Conservation (phyloP, 1,140 invertebrate species). For the Ditylenchus dipsaci region DNA sequence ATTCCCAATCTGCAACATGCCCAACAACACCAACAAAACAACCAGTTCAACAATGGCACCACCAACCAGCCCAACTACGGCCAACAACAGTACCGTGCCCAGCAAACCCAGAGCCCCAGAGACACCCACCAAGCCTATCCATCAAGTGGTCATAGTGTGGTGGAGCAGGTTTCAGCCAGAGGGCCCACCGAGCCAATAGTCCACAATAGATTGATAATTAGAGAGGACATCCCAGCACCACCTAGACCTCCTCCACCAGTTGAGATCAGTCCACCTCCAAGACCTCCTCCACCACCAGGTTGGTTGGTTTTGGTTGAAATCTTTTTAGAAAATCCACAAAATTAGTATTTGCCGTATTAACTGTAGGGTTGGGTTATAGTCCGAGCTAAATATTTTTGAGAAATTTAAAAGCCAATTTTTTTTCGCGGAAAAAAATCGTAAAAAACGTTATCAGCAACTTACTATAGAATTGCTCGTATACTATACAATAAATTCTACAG, state of each 20-base stretch:
- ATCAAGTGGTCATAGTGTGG: background rate
- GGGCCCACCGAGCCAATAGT: conserved; percentile 54
- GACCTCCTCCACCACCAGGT: conserved; percentile 48
- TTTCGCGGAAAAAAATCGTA: no score
- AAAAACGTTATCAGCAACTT: no score
- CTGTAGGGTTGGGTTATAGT: no score
- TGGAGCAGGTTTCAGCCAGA: conserved; percentile 39
- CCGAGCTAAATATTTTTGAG: no score
- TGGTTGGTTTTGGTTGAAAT: no score
- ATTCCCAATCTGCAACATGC: conserved; percentile 60
- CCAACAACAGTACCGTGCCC: conserved; percentile 17
- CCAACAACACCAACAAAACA: conserved; percentile 60
- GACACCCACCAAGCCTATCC: conserved; percentile 8
- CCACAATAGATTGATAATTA: conserved; percentile 52
- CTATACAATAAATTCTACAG: no score
- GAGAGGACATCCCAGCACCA: conserved; percentile 65
- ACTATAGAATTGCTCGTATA: no score
- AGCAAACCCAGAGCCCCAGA: conserved; percentile 6
- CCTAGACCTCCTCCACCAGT: conserved; percentile 78
- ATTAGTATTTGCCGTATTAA: no score
- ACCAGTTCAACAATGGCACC: background rate
- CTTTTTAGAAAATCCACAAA: no score
- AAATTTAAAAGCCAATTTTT: no score
- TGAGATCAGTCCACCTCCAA: conserved; percentile 72
- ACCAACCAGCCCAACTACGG: background rate